Evolutionary conservation across 2,113 vertebrate genomes (phyloP).

Genomic region (Trichomycterus rosablanca): DNA sequence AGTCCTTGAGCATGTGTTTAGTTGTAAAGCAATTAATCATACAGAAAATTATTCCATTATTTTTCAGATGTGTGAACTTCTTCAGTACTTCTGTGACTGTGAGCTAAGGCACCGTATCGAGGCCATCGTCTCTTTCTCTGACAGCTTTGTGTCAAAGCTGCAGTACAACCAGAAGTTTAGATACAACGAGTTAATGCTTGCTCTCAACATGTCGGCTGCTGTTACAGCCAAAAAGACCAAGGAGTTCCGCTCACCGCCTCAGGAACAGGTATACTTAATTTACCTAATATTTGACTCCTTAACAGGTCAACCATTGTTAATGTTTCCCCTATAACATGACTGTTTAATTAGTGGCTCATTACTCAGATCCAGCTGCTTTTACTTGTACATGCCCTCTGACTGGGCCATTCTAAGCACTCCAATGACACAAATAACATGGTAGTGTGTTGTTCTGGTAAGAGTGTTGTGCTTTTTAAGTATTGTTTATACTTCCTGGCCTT

Average conservation of each 20-base stretch:
- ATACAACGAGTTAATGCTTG: conserved; percentile 95
- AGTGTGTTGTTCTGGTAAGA: no score
- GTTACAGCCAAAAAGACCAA: conserved; percentile 92
- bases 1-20: neutral
- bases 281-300: no score
- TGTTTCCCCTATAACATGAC: no score
- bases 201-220: conserved; percentile 95
- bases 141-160: conserved; percentile 88
- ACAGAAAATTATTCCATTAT: neutral
- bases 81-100: conserved; percentile 97
- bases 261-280: conserved; percentile 88
- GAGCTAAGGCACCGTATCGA: conserved; percentile 93
- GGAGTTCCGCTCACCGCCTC: conserved; percentile 94
- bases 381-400: no score
- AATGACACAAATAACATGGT: no score
- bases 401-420: no score
- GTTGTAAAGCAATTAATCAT: neutral
- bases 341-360: no score
- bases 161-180: conserved; percentile 95
- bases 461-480: no score
- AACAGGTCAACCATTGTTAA: no score
- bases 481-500: no score
- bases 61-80: conserved; percentile 90
- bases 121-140: conserved; percentile 90
- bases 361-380: no score